Evolutionary conservation across 2,797 vertebrate genomes (phyloP), one percentile per base, ranked within the genome.

Genomic region (Gymnothorax reevesii): DNA sequence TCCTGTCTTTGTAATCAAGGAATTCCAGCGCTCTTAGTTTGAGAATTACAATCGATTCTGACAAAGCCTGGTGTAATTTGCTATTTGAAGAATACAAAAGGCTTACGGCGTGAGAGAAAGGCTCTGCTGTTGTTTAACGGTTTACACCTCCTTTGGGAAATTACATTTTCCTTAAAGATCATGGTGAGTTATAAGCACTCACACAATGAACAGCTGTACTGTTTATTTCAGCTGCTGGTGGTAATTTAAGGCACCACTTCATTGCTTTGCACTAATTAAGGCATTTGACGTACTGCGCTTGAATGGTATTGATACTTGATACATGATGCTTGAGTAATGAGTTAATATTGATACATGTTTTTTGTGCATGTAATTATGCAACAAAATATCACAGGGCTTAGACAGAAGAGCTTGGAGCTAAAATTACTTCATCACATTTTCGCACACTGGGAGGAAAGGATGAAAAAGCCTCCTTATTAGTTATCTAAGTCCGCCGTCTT

Each of bases 101-200:
- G 2, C 27, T 84, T 89, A 77, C 59, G 69, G 60, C 82, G 69
- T 7, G 88, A 17, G 6, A 2, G 4, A 10, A 71, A 33, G 13
- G 33, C n/a, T 33, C 82, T 89, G 57, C 77, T 0, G 59, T 57
- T 88, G 82, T 89, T 88, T 57, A 90, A 89, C 84, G 87, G 22
- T 27, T 49, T 7, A 89, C 88, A 90, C 77, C 77, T 90, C 86
- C 83, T 88, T 86, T 90, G 88, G 82, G 90, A 90, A 91, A 91
- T 91, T 90, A 87, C 86, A n/a, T 90, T 94, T 92, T 13, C 91
- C 15, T 88, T 64, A 83, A 90, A 91, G 90, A 94, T 93, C 91
- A 90, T 91, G 91, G 91, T 88, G 90, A 91, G 92, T 94, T 90
- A 92, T 92, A 66, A 87, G 84, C 91, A 92, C 91, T 91, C 88